Evolutionary conservation across 1,140 invertebrate species (phyloP).

Genomic region (Sipha flava): DNA sequence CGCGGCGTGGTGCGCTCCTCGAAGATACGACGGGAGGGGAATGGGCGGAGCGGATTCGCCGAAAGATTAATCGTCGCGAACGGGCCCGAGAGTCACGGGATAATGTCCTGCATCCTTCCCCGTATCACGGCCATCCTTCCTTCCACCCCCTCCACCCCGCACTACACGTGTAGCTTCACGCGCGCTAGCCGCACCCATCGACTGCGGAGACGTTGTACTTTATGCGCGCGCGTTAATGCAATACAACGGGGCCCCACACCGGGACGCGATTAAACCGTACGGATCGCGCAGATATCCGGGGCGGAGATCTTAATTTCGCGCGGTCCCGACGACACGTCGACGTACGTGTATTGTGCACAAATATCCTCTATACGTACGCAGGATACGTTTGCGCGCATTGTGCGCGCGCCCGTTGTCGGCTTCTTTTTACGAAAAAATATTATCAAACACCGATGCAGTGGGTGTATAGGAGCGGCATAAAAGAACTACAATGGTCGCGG

Average conservation of each 20-base stretch:
- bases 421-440: neutral
- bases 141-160: neutral
- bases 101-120: neutral
- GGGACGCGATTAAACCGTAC: neutral
- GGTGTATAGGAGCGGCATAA: too few species aligned
- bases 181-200: neutral
- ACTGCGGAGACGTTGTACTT: too few species aligned
- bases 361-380: too few species aligned
- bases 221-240: neutral
- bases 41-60: neutral
- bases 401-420: too few species aligned
- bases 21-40: neutral
- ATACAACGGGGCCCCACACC: neutral
- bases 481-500: neutral
- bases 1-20: neutral
- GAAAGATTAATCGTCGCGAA: neutral
- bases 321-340: neutral
- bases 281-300: neutral
- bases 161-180: neutral
- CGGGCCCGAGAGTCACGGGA: neutral
- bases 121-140: neutral
- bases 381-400: too few species aligned
- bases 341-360: too few species aligned
- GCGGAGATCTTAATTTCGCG: conserved; percentile 11
- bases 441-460: conserved; percentile 8